Conservation (phyloP, 1,140 invertebrate species). For the Temnothorax curvispinosus region DNA sequence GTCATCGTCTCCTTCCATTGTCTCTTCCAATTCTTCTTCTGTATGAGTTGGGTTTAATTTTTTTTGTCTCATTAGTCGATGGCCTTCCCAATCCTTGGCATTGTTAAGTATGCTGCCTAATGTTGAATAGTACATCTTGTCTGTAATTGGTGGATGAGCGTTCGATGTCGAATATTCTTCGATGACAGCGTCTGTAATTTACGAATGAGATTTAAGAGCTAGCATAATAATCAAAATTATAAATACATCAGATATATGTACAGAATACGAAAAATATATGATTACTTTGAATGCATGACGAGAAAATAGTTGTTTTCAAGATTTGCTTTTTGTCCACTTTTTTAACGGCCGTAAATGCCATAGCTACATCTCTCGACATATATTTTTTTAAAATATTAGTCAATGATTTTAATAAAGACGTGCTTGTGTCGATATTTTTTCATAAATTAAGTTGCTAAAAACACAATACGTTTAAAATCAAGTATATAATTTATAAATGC, state of each 20-base stretch:
- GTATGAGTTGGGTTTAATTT: not conserved
- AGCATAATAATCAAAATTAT: not conserved
- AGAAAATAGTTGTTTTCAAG: not conserved
- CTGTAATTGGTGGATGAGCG: not conserved
- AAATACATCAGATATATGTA: not conserved
- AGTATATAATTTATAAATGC: not conserved
- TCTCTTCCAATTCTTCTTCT: too few relatives aligned
- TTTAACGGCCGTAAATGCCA: not conserved
- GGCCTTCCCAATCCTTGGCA: not conserved
- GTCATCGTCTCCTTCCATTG: too few relatives aligned
- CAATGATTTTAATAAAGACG: not conserved
- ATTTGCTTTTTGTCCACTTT: not conserved
- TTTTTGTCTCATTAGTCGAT: not conserved
- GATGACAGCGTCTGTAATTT: not conserved
- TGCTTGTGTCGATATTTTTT: not conserved
- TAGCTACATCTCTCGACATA: not conserved
- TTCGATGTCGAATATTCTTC: not conserved
- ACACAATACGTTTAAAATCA: not conserved
- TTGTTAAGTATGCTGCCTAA: not conserved
- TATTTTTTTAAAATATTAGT: slow-evolving; percentile 8
- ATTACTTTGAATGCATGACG: not conserved
- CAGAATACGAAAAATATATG: not conserved
- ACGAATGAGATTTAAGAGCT: not conserved
- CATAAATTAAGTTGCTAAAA: not conserved
- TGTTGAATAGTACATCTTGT: not conserved